Evolutionary conservation across 2,797 vertebrate species (phyloP).

Genomic region (Arvicola amphibius): DNA sequence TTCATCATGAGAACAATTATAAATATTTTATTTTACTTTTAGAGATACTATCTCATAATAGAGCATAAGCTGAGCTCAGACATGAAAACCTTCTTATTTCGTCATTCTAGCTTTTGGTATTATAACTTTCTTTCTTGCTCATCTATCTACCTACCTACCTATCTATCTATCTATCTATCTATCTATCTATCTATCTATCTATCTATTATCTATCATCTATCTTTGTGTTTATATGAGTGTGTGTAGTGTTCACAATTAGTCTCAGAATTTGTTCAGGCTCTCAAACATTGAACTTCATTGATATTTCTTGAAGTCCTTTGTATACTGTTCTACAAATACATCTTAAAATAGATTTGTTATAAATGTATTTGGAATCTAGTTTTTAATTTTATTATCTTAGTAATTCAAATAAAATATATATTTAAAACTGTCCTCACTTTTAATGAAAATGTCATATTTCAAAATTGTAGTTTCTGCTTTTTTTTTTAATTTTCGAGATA

Average conservation of each 20-base stretch:
- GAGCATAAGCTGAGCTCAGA: background rate
- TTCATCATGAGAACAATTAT: background rate
- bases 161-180: background rate
- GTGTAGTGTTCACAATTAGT: background rate
- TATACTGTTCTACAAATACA: background rate
- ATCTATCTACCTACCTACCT: background rate
- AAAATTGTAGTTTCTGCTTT: slow-evolving; percentile 1
- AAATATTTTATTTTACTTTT: background rate
- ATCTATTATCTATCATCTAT: no score
- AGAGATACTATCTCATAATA: background rate
- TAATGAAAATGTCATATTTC: background rate
- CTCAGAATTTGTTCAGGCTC: background rate
- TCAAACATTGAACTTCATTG: background rate
- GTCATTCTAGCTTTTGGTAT: background rate
- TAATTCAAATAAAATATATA: slow-evolving; percentile 34
- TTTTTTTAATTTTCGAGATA: no score
- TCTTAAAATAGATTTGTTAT: background rate
- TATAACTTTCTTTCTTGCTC: background rate
- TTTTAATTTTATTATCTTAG: slow-evolving; percentile 13
- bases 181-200: no score
- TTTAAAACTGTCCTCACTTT: background rate
- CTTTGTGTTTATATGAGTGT: no score
- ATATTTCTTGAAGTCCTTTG: background rate
- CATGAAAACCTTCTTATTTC: background rate
- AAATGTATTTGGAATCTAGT: slow-evolving; percentile 47